phyloP scores from a whole-genome alignment of 30 jellyfish, hydroid and myxozoan species.

The Rhopilema esculentum region DNA sequence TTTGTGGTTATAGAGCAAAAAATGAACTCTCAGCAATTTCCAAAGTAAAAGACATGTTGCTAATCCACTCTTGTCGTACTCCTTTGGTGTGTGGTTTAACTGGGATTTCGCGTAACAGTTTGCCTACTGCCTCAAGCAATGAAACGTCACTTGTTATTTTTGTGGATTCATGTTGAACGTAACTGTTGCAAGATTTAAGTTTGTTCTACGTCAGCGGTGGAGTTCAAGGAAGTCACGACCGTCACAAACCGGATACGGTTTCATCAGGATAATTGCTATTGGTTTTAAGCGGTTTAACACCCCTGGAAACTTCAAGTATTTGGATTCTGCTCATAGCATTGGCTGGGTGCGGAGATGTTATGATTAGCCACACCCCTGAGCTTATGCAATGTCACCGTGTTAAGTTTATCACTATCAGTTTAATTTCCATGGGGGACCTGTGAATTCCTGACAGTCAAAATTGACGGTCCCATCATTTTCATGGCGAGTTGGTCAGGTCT shows the following conservation, averaged over 20 bases:
- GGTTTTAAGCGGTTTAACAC: not conserved
- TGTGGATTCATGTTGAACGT: not conserved
- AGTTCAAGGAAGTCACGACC: not conserved
- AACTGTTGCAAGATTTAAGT: not conserved
- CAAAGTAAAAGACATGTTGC: no score
- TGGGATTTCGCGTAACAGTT: not conserved
- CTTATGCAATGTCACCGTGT: not conserved
- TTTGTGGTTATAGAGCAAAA: no score
- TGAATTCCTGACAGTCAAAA: constrained; percentile 86
- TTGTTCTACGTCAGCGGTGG: not conserved
- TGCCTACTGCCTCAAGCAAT: not conserved
- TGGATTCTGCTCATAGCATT: not conserved
- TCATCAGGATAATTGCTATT: not conserved
- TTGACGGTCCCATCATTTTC: constrained; percentile 94
- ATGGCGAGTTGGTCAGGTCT: constrained; percentile 95
- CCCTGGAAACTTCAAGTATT: not conserved
- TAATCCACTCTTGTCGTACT: no score
- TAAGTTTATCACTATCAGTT: not conserved
- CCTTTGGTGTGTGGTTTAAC: no score
- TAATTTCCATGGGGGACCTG: constrained; percentile 94
- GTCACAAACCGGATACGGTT: not conserved
- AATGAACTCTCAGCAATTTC: no score
- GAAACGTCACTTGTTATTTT: not conserved
- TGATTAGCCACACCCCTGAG: not conserved
- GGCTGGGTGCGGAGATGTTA: not conserved